A percentile compares a stretch with the other conserved stretches of the same genome.
Evolutionary conservation across 2,888 invertebrate genomes (phyloP).

Genomic region (Volucella inflata): DNA sequence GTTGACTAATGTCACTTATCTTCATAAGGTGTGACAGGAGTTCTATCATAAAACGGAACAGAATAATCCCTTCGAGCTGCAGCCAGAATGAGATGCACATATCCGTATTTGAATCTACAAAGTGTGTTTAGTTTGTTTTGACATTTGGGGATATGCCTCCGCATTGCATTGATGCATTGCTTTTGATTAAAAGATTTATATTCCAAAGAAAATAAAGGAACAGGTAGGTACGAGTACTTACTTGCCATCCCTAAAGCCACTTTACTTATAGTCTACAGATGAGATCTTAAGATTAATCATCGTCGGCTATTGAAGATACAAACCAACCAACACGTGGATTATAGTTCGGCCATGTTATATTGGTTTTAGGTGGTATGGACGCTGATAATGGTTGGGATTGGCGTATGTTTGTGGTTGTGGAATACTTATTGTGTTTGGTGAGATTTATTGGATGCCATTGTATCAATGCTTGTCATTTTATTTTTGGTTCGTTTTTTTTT

Average conservation of each 20-base stretch:
- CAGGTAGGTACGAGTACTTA: slow-evolving; percentile 43
- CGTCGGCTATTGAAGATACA: slow-evolving; percentile 26
- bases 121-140: slow-evolving; percentile 63
- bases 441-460: slow-evolving; percentile 65
- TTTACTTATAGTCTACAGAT: slow-evolving; percentile 42
- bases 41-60: neutral
- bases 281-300: slow-evolving; percentile 71
- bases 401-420: slow-evolving; percentile 39
- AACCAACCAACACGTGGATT: slow-evolving; percentile 15
- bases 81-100: slow-evolving; percentile 43
- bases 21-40: slow-evolving; percentile 13
- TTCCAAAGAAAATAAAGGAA: slow-evolving; percentile 49
- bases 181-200: slow-evolving; percentile 72
- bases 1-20: slow-evolving; percentile 29
- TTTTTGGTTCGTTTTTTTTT: slow-evolving; percentile 11
- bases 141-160: slow-evolving; percentile 55
- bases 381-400: slow-evolving; percentile 52
- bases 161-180: slow-evolving; percentile 63
- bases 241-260: slow-evolving; percentile 37
- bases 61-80: neutral
- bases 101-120: neutral
- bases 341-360: slow-evolving; percentile 70
- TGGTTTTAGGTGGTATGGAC: slow-evolving; percentile 40
- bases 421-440: slow-evolving; percentile 48
- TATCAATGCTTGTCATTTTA: slow-evolving; percentile 60